Base-by-base conservation (phyloP, 1,140 invertebrate genomes). In the Heterodera schachtii region DNA sequence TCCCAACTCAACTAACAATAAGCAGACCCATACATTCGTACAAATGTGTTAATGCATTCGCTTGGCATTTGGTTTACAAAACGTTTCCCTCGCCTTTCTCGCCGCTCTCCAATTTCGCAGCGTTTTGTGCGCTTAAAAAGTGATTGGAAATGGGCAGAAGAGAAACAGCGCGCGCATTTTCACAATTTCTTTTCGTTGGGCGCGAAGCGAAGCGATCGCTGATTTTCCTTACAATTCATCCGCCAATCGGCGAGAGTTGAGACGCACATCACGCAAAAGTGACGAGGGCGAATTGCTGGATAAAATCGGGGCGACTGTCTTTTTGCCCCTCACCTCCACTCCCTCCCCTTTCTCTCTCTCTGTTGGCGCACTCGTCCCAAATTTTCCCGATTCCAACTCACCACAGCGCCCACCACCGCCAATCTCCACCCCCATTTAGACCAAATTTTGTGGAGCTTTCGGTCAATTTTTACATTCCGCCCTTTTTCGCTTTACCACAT, bases 141-240 rank as follows among this genome's bases (percentile, higher is more conserved):
- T 16, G 16, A 60, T 60, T 60, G 57, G 4, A 60, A 13, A 60
- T 60, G 57, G 57, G 57, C 57, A 19, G 57, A 11, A 60, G 57
- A 60, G 57, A 60, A 60, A 60, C 16, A 60, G 57, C 5, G 57
- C 9, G 57, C 19, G 57, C 57, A 60, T 13, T 60, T 60, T 60
- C 49, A 16, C 19, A 31, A 13, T 13, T 60, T 13, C 13, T 11
- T 60, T 13, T 60, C 13, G 57, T 60, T 31, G 31, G 31, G 31
- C 31, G 31, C 31, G 31, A 31, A 31, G 49, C 57, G 57, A 60
- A 4, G 57, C 57, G 16, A 60, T 60, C 13, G 57, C 11, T 60
- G 57, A 60, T 60, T 60, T 60, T 60, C 57, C 11, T 60, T 60
- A 60, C 57, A 60, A 60, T 60, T 60, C 57, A 60, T 60, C 57